Conservation (phyloP, 2,797 vertebrate species). For the Triplophysa yarkandensis region DNA sequence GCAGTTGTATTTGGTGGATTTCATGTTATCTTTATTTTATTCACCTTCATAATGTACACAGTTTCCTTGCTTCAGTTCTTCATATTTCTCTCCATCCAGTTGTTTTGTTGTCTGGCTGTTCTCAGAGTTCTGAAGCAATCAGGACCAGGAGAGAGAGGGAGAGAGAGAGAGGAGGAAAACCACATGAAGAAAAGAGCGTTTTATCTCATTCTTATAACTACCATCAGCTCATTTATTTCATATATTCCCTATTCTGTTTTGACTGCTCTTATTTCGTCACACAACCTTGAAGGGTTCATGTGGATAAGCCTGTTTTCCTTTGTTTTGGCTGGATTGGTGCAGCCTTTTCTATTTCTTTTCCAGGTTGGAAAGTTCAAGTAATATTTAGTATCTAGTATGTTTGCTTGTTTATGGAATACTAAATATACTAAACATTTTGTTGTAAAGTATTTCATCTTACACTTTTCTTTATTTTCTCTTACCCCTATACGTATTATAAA, state of each 20-base stretch:
- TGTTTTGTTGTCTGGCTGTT: not conserved
- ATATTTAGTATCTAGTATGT: no score
- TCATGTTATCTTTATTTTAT: not conserved
- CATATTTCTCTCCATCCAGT: not conserved
- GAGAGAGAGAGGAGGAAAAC: not conserved
- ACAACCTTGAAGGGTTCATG: not conserved
- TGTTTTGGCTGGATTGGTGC: not conserved
- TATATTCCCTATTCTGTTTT: not conserved
- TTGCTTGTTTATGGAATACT: no score
- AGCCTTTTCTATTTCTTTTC: not conserved
- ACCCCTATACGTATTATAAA: no score
- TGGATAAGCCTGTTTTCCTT: not conserved
- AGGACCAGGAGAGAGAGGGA: not conserved
- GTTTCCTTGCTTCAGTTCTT: not conserved
- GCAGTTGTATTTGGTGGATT: no score
- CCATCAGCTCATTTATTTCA: no score
- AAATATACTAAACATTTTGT: no score
- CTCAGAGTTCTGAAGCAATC: slow-evolving; percentile 34
- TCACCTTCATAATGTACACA: not conserved
- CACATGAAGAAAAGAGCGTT: no score
- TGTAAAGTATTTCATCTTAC: no score
- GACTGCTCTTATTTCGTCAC: not conserved
- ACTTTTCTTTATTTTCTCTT: no score
- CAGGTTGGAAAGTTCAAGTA: not conserved
- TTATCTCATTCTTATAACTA: no score